A percentile compares a stretch with the other conserved stretches of the same genome.
Evolutionary conservation across 2,797 vertebrate species (phyloP).

Genomic region (Anableps anableps): DNA sequence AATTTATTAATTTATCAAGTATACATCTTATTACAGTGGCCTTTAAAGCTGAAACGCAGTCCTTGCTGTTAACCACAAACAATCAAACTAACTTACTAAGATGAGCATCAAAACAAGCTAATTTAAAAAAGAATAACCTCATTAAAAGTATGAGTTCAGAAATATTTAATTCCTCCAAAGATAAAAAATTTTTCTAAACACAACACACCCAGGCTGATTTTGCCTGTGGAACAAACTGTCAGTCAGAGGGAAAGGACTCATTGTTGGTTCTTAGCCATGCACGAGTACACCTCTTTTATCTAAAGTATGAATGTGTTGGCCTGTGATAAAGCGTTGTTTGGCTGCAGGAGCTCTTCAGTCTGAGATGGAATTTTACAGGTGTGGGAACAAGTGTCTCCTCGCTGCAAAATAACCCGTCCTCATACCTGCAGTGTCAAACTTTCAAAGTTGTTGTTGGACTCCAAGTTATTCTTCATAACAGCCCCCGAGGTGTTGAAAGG

Average conservation of each 20-base stretch:
- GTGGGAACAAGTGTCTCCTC: conserved; percentile 46
- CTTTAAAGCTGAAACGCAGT: not conserved
- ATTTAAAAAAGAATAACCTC: not conserved
- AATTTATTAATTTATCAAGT: not conserved
- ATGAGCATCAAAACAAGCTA: not conserved
- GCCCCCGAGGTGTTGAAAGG: conserved; percentile 46
- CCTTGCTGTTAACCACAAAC: too few species aligned
- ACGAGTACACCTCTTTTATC: conserved; percentile 44
- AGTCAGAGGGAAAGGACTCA: conserved; percentile 19
- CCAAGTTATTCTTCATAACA: conserved; percentile 27
- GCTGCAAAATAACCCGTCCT: conserved; percentile 12
- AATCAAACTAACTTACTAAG: not conserved
- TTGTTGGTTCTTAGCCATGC: conserved; percentile 34
- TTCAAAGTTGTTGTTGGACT: conserved; percentile 48
- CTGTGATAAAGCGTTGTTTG: conserved; percentile 22
- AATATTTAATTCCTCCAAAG: not conserved
- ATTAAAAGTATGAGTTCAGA: not conserved
- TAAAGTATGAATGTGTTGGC: conserved; percentile 32
- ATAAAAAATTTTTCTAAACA: conserved; percentile 13
- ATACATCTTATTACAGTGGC: not conserved
- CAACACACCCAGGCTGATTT: conserved; percentile 11
- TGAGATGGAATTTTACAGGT: conserved; percentile 64
- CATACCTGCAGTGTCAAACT: conserved; percentile 21
- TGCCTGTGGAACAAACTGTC: conserved; percentile 21
- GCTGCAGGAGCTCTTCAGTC: conserved; percentile 24